A percentile compares a stretch with the other conserved stretches of the same genome.
Conservation (phyloP, 1,140 invertebrate species). For the Agrilus planipennis region DNA sequence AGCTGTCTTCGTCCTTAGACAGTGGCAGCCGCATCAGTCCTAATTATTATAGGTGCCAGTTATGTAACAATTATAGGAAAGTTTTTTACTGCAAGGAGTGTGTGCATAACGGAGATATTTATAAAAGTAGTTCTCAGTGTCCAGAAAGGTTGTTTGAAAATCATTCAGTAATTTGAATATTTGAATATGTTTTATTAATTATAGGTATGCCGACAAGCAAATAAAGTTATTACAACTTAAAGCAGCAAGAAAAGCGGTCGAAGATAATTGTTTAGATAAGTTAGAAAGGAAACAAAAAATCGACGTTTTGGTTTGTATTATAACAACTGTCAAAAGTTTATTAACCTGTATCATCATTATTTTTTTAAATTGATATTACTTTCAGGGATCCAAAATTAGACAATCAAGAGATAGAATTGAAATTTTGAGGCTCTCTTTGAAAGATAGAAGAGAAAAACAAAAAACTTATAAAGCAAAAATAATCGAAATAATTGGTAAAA, state of each 20-base stretch:
- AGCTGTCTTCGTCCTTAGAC: slow-evolving; percentile 37
- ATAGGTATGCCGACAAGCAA: slow-evolving; percentile 54
- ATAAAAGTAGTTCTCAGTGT: slow-evolving; percentile 50
- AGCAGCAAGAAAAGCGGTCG: slow-evolving; percentile 40
- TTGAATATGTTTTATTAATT: slow-evolving; percentile 12
- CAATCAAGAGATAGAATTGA: slow-evolving; percentile 48
- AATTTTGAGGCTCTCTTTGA: slow-evolving; percentile 47
- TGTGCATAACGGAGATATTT: slow-evolving; percentile 58
- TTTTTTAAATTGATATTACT: slow-evolving; percentile 24
- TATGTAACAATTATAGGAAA: slow-evolving; percentile 53
- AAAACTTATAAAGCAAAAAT: slow-evolving; percentile 41
- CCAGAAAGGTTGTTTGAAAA: slow-evolving; percentile 45
- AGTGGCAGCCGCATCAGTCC: slow-evolving; percentile 36
- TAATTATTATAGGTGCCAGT: slow-evolving; percentile 46
- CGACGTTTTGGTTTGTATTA: slow-evolving; percentile 42
- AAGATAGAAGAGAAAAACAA: slow-evolving; percentile 49
- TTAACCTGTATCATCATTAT: slow-evolving; percentile 10
- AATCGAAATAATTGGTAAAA: slow-evolving; percentile 41
- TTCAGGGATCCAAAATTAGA: slow-evolving; percentile 48
- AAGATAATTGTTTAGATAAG: slow-evolving; percentile 45
- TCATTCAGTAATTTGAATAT: slow-evolving; percentile 5
- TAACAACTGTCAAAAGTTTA: slow-evolving; percentile 8
- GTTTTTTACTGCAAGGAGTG: slow-evolving; percentile 65
- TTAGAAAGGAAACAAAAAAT: slow-evolving; percentile 43
- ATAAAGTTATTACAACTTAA: slow-evolving; percentile 44